Conservation (phyloP, 2,113 vertebrate species). For the Tychaedon coryphoeus region DNA sequence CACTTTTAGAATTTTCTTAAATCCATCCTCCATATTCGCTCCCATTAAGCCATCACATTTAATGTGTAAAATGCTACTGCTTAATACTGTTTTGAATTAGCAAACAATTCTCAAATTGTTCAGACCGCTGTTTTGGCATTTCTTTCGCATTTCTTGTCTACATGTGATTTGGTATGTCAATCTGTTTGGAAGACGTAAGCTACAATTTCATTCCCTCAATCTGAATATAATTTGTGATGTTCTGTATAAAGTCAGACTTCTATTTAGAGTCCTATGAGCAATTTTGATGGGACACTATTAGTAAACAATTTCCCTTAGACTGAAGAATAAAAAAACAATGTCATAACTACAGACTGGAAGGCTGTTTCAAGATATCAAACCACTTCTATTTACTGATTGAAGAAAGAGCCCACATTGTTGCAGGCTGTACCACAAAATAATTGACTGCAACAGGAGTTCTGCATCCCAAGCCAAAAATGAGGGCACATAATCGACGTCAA, state of each 20-base stretch:
- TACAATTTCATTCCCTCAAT: conserved; percentile 26
- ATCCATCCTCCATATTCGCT: background rate
- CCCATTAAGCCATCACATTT: background rate
- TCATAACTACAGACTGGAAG: conserved; percentile 65
- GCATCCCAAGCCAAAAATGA: conserved; percentile 75
- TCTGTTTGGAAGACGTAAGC: background rate
- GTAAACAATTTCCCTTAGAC: conserved; percentile 47
- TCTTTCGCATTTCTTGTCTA: background rate
- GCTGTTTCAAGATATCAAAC: conserved; percentile 74
- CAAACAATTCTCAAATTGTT: conserved; percentile 1
- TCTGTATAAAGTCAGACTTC: background rate
- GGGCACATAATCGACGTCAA: conserved; percentile 75
- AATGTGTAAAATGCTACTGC: background rate
- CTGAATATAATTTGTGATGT: conserved; percentile 10
- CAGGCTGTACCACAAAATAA: conserved; percentile 73
- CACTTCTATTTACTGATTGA: conserved; percentile 71
- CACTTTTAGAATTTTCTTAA: background rate
- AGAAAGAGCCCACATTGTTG: conserved; percentile 73
- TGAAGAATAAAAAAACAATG: conserved; percentile 65
- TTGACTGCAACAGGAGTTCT: conserved; percentile 80
- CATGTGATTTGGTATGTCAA: conserved; percentile 24
- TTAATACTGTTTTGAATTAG: conserved; percentile 37
- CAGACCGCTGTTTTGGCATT: background rate
- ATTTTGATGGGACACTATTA: conserved; percentile 17
- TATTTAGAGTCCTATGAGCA: background rate